Evolutionary conservation across 2,797 vertebrate genomes (phyloP).

Genomic region (Zenarchopterus dispar): DNA sequence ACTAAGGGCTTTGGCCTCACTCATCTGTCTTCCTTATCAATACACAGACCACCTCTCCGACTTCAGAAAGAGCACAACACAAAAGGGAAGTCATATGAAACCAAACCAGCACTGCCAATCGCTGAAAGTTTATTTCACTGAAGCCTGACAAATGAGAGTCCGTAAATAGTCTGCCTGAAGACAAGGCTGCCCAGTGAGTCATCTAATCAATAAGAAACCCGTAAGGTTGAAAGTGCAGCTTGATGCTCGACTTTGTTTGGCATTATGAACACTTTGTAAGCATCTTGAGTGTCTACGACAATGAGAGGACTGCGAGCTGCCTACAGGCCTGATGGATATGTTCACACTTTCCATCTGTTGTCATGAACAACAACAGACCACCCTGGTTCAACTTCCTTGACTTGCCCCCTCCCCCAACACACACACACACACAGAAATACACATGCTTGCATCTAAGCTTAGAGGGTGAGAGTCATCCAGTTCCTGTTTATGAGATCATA

Average conservation of each 20-base stretch:
- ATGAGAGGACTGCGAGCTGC: slow-evolving; percentile 38
- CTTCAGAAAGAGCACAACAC: slow-evolving; percentile 6
- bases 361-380: slow-evolving; percentile 73
- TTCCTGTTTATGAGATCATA: slow-evolving; percentile 5
- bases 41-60: slow-evolving; percentile 57
- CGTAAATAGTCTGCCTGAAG: slow-evolving; percentile 43
- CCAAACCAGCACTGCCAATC: slow-evolving; percentile 31
- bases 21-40: slow-evolving; percentile 75
- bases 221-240: slow-evolving; percentile 23
- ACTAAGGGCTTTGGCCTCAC: slow-evolving; percentile 73
- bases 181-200: neutral
- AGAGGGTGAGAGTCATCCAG: slow-evolving; percentile 20
- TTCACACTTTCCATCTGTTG: slow-evolving; percentile 79
- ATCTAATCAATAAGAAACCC: slow-evolving; percentile 52
- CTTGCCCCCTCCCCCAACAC: slow-evolving; percentile 64
- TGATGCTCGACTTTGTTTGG: slow-evolving; percentile 25
- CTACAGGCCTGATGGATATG: slow-evolving; percentile 51
- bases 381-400: slow-evolving; percentile 70
- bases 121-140: slow-evolving; percentile 41
- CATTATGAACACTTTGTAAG: slow-evolving; percentile 26
- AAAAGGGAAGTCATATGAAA: slow-evolving; percentile 48
- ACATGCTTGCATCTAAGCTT: slow-evolving; percentile 25
- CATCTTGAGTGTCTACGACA: slow-evolving; percentile 13
- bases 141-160: slow-evolving; percentile 38
- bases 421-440: slow-evolving; percentile 42